These are phyloP conservation scores for Siderastrea radians DNA, from an alignment of 92 coral and sea anemone species.

Conservation along the genomic window DNA sequence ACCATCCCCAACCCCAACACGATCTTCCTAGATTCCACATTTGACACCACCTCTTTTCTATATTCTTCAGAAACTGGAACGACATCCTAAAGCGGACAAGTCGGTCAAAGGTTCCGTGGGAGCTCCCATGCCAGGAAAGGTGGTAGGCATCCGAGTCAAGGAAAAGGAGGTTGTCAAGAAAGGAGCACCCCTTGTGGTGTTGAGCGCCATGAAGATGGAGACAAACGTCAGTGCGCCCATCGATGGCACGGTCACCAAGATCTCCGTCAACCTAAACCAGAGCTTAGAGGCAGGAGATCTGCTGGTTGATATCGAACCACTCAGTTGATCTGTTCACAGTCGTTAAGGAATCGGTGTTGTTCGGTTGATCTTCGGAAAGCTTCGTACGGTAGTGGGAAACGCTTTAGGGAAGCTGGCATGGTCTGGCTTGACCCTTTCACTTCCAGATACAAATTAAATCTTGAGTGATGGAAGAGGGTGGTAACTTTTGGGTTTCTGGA, in stretches of 20 bases:
- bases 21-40: not conserved
- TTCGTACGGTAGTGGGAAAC: constrained; percentile 4
- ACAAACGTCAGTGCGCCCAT: constrained; percentile 95
- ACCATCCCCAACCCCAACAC: too few species aligned
- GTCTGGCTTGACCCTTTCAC: not conserved
- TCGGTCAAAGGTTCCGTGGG: constrained; percentile 96
- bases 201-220: constrained; percentile 99
- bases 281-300: constrained; percentile 89
- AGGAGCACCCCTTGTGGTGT: constrained; percentile 93
- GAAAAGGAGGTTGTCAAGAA: constrained; percentile 94
- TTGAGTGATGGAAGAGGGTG: too few species aligned
- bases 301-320: constrained; percentile 84
- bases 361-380: constrained; percentile 19
- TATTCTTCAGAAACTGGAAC: constrained; percentile 75
- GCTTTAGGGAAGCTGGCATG: not conserved
- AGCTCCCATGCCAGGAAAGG: constrained; percentile 99
- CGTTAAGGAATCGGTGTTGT: not conserved
- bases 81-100: constrained; percentile 93
- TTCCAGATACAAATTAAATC: not conserved
- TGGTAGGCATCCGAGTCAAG: constrained; percentile 93
- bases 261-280: constrained; percentile 77
- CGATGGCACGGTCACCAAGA: constrained; percentile 87
- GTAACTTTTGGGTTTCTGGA: too few species aligned
- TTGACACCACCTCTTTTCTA: not conserved
- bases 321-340: constrained; percentile 5